These are phyloP conservation scores for Notolepis coatsorum DNA, from an alignment of 2,797 vertebrate genomes.

Conservation along the genomic window DNA sequence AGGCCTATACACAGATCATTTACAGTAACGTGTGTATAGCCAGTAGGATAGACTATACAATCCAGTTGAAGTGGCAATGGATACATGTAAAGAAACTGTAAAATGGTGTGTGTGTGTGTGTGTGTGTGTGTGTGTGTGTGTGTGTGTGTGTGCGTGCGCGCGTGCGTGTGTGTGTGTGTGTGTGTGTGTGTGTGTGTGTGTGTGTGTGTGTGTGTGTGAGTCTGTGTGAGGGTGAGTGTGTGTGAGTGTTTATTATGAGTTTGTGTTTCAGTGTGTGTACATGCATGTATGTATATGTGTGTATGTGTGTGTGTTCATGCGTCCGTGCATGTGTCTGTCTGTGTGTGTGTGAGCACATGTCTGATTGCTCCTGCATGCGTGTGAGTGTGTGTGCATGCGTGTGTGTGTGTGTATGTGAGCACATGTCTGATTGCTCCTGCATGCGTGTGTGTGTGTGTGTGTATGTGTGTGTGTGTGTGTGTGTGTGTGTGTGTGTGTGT, in stretches of 20 bases:
- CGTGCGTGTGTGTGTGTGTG: not conserved
- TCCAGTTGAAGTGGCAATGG: too few species aligned
- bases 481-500: constrained; percentile 17
- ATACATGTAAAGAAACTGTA: too few species aligned
- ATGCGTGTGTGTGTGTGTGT: constrained; percentile 15
- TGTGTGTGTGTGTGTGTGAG: too few species aligned
- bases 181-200: too few species aligned
- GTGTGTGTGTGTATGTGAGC: too few species aligned
- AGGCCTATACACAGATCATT: too few species aligned
- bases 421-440: not conserved
- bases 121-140: not conserved
- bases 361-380: not conserved
- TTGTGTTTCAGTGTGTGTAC: not conserved
- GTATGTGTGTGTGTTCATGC: too few species aligned
- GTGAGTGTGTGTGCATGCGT: not conserved
- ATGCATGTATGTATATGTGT: not conserved
- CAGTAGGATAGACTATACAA: not conserved
- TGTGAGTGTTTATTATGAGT: not conserved
- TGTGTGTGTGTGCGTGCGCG: not conserved
- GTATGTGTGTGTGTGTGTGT: constrained; percentile 13
- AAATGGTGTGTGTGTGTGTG: not conserved
- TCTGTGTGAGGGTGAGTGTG: not conserved
- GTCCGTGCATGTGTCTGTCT: too few species aligned
- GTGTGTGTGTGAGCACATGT: not conserved
- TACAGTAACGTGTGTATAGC: too few species aligned